Conservation (phyloP, 2,797 vertebrate genomes). For the Hafferia zeledoni region DNA sequence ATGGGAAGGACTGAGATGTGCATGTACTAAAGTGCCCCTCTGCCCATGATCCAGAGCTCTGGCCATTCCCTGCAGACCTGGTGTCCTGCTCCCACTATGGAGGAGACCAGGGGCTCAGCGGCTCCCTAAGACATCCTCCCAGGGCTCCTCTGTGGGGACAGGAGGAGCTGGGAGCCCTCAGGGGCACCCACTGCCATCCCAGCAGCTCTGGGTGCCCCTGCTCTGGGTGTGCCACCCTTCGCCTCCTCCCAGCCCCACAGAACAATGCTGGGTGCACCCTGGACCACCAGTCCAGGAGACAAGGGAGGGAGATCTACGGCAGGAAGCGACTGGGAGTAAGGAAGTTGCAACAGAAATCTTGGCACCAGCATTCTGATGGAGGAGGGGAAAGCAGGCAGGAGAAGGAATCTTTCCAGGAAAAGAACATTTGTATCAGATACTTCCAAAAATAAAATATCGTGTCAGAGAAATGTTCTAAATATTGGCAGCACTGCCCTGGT, state of each 20-base stretch:
- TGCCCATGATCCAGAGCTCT: not conserved
- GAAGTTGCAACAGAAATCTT: slow-evolving; percentile 21
- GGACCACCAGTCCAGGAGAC: not conserved
- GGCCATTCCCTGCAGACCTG: not conserved
- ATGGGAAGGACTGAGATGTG: not conserved
- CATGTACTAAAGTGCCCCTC: no score
- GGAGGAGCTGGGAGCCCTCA: not conserved
- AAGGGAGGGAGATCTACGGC: not conserved
- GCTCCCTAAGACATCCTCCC: not conserved
- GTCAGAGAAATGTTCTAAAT: not conserved
- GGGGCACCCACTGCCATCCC: fast-evolving
- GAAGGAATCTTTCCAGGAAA: slow-evolving; percentile 57
- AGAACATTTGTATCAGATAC: slow-evolving; percentile 44
- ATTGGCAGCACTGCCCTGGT: not conserved
- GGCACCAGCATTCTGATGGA: not conserved
- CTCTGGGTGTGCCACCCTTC: fast-evolving
- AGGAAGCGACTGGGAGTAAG: not conserved
- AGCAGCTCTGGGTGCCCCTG: not conserved
- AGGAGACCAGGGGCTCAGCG: not conserved
- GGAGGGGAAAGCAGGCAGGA: not conserved
- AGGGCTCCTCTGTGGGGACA: not conserved
- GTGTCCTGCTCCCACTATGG: not conserved
- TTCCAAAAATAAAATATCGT: slow-evolving; percentile 47
- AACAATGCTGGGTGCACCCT: not conserved
- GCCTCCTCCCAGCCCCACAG: not conserved